phyloP scores from a whole-genome alignment of 2,113 vertebrate species.

The Bathybates hornii region DNA sequence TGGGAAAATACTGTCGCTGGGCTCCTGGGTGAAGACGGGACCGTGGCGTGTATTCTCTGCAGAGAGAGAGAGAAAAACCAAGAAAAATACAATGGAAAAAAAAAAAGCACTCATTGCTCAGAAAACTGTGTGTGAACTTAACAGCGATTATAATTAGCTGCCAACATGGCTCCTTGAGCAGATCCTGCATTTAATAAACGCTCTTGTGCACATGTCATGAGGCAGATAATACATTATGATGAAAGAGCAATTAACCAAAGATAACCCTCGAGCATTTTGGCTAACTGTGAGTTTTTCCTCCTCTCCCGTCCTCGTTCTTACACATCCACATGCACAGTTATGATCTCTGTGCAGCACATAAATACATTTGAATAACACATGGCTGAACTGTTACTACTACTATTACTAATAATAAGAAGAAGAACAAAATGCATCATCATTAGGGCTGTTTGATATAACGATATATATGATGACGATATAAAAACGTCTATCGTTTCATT shows the following conservation, averaged over 20 bases:
- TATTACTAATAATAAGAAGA: accelerated
- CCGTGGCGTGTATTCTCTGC: constrained; percentile 74
- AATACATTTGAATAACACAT: not conserved
- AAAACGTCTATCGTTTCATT: too few species aligned
- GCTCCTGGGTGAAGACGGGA: constrained; percentile 84
- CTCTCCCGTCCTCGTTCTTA: not conserved
- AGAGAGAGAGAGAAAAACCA: not conserved
- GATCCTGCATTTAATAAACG: constrained; percentile 35
- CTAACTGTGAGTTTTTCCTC: not conserved
- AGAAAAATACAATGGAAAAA: not conserved
- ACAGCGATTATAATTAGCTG: constrained; percentile 47
- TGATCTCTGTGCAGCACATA: not conserved
- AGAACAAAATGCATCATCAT: not conserved
- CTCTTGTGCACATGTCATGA: constrained; percentile 17
- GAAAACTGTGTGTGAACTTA: constrained; percentile 6
- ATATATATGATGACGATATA: too few species aligned
- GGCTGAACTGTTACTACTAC: not conserved
- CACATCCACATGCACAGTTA: not conserved
- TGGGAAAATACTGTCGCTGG: constrained; percentile 78
- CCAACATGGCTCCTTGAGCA: constrained; percentile 20
- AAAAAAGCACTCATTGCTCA: not conserved
- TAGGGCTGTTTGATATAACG: too few species aligned
- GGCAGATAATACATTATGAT: constrained; percentile 15
- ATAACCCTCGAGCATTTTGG: not conserved
- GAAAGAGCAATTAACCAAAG: constrained; percentile 47